Conservation (phyloP, 2,888 invertebrate genomes). For the Hydriomena furcata region DNA sequence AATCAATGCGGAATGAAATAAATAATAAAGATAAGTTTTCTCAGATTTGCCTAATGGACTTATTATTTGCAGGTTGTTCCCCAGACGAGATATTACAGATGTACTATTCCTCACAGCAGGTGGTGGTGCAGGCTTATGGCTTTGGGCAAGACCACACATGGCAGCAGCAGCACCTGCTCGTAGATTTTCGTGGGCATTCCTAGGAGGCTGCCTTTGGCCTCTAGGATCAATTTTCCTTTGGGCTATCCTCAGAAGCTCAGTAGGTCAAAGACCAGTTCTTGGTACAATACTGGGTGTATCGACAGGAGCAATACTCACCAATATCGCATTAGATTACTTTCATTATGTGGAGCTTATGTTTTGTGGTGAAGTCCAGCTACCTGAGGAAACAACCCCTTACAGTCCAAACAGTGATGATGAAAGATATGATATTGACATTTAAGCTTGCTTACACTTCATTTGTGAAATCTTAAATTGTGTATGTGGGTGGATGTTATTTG, state of each 20-base stretch:
- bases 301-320: conserved; percentile 86
- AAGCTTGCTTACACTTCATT: conserved; percentile 29
- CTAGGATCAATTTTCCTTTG: conserved; percentile 95
- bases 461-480: conserved; percentile 8
- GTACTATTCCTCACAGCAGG: conserved; percentile 91
- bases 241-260: conserved; percentile 92
- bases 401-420: conserved; percentile 80
- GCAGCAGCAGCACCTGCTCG: conserved; percentile 84
- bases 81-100: conserved; percentile 91
- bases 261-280: conserved; percentile 87
- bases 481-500: conserved; percentile 35
- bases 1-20: too few species aligned
- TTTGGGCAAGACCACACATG: conserved; percentile 92
- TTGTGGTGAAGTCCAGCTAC: conserved; percentile 77
- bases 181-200: conserved; percentile 87
- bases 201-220: conserved; percentile 92
- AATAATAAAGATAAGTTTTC: too few species aligned
- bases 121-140: conserved; percentile 91
- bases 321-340: conserved; percentile 85
- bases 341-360: conserved; percentile 85
- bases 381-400: conserved; percentile 64
- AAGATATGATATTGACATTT: conserved; percentile 79
- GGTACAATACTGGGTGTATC: conserved; percentile 88
- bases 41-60: background rate
- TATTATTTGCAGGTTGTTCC: conserved; percentile 85